Conservation (phyloP, 2,888 invertebrate genomes). For the Drosophila recens region DNA sequence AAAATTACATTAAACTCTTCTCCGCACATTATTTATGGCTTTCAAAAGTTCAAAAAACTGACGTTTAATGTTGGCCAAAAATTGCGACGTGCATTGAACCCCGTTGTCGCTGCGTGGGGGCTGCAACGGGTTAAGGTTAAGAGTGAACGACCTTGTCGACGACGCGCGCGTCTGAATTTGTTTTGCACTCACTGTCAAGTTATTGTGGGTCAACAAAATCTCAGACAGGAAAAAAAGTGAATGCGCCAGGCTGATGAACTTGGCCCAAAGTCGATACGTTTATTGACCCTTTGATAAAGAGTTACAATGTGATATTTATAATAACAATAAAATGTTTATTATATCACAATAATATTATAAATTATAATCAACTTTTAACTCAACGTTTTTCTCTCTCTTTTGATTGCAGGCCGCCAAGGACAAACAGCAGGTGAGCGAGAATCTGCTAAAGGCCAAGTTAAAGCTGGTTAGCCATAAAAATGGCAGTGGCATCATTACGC, state of each 20-base stretch:
- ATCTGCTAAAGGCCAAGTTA: conserved; percentile 78
- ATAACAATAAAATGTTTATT: too few species aligned
- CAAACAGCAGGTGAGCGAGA: conserved; percentile 75
- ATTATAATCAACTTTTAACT: background rate
- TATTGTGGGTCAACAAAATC: conserved; percentile 71
- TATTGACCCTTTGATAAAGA: conserved; percentile 41
- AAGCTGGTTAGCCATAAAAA: conserved; percentile 72
- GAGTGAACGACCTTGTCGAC: conserved; percentile 73
- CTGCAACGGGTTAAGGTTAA: conserved; percentile 66
- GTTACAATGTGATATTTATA: too few species aligned
- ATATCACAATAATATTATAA: too few species aligned
- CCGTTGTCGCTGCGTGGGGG: conserved; percentile 19
- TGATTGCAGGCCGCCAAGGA: conserved; percentile 63
- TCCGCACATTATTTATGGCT: conserved; percentile 25
- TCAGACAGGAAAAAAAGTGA: conserved; percentile 48
- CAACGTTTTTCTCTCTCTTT: background rate
- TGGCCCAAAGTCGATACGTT: conserved; percentile 11
- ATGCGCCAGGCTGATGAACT: conserved; percentile 51
- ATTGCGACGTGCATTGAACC: conserved; percentile 58
- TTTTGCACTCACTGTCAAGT: conserved; percentile 49
- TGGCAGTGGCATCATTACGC: conserved; percentile 87
- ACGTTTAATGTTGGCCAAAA: conserved; percentile 18
- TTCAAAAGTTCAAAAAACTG: conserved; percentile 61
- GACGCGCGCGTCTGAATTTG: too few species aligned
- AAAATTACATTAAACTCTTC: conserved; percentile 17